Conservation (phyloP, 1,140 invertebrate genomes). For the Coelopa frigida region DNA sequence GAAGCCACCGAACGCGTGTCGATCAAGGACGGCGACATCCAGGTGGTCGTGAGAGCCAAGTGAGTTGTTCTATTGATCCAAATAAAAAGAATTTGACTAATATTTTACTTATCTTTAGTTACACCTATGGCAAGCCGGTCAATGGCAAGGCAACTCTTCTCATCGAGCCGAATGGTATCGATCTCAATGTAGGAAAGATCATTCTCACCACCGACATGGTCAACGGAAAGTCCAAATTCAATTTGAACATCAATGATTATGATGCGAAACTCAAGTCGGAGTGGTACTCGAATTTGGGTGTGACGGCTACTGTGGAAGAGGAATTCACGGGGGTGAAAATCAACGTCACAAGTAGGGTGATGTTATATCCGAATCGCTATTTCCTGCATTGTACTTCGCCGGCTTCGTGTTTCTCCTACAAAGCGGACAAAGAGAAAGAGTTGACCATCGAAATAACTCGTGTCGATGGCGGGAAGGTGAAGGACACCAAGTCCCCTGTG, state of each 20-base stretch:
- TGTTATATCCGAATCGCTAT: constrained; percentile 75
- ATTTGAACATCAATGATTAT: constrained; percentile 62
- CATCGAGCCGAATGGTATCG: constrained; percentile 44
- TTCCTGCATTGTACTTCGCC: constrained; percentile 65
- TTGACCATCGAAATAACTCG: constrained; percentile 39
- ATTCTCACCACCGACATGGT: constrained; percentile 58
- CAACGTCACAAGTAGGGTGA: constrained; percentile 65
- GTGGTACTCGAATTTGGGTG: constrained; percentile 50
- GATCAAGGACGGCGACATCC: constrained; percentile 72
- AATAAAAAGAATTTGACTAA: not conserved
- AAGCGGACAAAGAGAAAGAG: constrained; percentile 72
- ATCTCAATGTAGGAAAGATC: constrained; percentile 26
- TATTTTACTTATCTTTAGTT: constrained; percentile 45
- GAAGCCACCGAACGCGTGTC: constrained; percentile 72
- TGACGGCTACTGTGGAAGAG: constrained; percentile 71
- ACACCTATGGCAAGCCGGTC: constrained; percentile 67
- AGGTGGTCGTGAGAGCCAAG: constrained; percentile 71
- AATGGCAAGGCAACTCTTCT: constrained; percentile 61
- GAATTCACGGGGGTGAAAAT: constrained; percentile 64
- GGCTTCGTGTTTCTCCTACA: constrained; percentile 79
- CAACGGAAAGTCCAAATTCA: constrained; percentile 60
- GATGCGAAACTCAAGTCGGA: constrained; percentile 41
- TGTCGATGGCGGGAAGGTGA: constrained; percentile 25
- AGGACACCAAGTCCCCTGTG: constrained; percentile 49
- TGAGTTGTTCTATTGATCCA: too few species aligned